Conservation (phyloP, 2,888 invertebrate species). For the Eupithecia dodoneata region DNA sequence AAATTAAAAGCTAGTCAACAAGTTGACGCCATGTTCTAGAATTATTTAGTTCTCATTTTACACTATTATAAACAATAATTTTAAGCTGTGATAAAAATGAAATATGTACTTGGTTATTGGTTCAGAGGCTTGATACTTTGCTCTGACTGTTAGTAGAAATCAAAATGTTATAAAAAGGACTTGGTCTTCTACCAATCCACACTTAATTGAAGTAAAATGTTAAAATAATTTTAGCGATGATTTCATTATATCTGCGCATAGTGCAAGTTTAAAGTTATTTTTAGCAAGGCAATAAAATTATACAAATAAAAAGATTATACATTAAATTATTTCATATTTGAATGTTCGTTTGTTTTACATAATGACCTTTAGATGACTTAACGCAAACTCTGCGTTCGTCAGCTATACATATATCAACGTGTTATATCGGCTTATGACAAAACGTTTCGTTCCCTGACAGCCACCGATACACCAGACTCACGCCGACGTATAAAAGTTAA, state of each 20-base stretch:
- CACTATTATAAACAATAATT: not conserved
- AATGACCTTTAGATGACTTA: not conserved
- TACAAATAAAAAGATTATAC: not conserved
- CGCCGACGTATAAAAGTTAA: too few relatives aligned
- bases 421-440: too few relatives aligned
- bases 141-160: not conserved
- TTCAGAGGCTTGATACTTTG: not conserved
- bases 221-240: not conserved
- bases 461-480: too few relatives aligned
- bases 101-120: not conserved
- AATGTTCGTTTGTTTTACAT: not conserved
- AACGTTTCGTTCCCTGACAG: too few relatives aligned
- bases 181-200: not conserved
- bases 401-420: too few relatives aligned
- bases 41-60: not conserved
- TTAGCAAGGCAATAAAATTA: not conserved
- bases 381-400: too few relatives aligned
- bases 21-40: not conserved
- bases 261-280: not conserved
- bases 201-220: not conserved
- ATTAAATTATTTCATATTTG: not conserved
- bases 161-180: not conserved
- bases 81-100: conserved; percentile 2
- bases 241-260: not conserved
- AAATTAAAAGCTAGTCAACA: not conserved